Percentiles rank a stretch among this genome's conserved stretches.
These are phyloP conservation scores for Platorchestia sp. DNA, from an alignment of 1,140 invertebrate species.

Conservation along the genomic window DNA sequence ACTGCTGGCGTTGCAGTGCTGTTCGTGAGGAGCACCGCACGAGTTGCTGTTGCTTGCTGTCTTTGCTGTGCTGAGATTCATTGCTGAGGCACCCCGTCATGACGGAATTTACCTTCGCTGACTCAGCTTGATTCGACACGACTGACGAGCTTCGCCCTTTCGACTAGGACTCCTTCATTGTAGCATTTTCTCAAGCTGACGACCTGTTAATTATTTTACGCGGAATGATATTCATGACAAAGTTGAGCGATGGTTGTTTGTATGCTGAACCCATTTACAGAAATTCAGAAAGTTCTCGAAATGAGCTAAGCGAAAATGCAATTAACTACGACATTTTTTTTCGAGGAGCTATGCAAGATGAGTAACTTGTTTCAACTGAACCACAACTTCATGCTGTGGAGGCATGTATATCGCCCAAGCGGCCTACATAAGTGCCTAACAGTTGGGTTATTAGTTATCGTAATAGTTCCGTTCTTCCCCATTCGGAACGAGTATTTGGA, in stretches of 20 bases:
- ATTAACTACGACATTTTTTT: too few relatives aligned
- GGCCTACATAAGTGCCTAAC: too few relatives aligned
- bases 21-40: conserved; percentile 41
- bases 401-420: background rate
- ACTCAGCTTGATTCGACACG: background rate
- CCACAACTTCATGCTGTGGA: background rate
- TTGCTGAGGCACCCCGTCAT: conserved; percentile 48
- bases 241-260: background rate
- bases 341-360: too few relatives aligned
- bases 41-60: conserved; percentile 54
- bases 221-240: background rate
- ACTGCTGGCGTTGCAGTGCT: conserved; percentile 52
- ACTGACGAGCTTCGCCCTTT: background rate
- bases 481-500: too few relatives aligned
- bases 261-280: background rate
- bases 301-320: too few relatives aligned
- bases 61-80: conserved; percentile 46
- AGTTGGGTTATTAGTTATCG: background rate
- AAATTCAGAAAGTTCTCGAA: background rate
- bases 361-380: too few relatives aligned
- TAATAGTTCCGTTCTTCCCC: too few relatives aligned
- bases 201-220: background rate
- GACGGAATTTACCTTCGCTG: conserved; percentile 18
- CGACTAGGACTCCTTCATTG: background rate
- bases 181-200: background rate